Evolutionary conservation across 2,888 invertebrate species (phyloP).

Genomic region (Aspidapion aeneum): DNA sequence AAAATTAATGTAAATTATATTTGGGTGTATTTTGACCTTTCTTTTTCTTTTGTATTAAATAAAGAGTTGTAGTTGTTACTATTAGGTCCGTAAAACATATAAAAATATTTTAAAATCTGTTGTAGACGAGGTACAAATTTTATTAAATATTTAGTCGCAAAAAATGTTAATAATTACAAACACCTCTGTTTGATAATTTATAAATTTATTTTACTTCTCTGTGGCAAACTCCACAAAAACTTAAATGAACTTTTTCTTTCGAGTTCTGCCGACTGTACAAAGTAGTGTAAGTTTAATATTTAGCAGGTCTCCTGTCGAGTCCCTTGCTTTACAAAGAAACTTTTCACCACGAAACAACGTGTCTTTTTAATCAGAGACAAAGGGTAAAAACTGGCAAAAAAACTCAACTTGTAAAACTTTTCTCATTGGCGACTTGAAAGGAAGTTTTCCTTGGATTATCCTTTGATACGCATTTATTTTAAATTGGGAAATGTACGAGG

Average conservation of each 20-base stretch:
- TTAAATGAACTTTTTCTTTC: neutral
- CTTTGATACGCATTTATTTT: no score
- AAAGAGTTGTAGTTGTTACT: no score
- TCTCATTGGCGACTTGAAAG: neutral
- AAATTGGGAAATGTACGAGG: no score
- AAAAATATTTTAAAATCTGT: no score
- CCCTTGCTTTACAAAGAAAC: neutral
- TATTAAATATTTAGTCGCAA: no score
- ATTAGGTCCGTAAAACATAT: no score
- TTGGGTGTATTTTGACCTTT: no score
- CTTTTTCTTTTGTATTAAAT: no score
- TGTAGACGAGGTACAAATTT: no score
- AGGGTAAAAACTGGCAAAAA: neutral
- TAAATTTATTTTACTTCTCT: neutral
- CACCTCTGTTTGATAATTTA: neutral
- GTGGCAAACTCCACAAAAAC: neutral
- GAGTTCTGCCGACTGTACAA: no score
- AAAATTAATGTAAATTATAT: no score
- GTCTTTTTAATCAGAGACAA: neutral
- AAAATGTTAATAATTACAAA: no score
- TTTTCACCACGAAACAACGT: neutral
- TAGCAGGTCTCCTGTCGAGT: neutral
- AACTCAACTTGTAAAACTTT: neutral
- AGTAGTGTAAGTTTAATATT: neutral
- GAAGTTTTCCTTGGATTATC: neutral